Evolutionary conservation across 2,113 vertebrate species (phyloP).

Genomic region (Plecturocebus donacophilus): DNA sequence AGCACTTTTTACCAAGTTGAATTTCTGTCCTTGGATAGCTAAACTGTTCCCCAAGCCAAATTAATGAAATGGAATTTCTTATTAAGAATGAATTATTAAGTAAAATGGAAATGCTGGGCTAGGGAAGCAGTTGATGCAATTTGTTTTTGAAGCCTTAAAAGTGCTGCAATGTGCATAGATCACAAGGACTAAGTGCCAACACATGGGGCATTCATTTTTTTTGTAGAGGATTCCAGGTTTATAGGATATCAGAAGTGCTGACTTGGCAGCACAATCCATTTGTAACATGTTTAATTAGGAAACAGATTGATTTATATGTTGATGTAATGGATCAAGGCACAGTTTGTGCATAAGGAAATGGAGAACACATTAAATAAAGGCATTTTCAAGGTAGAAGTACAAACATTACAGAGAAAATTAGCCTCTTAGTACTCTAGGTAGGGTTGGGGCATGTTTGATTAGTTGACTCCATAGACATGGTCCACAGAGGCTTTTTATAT

Average conservation of each 20-base stretch:
- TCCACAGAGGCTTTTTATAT: conserved; percentile 59
- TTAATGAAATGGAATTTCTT: conserved; percentile 74
- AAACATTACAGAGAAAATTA: conserved; percentile 38
- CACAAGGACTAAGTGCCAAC: conserved; percentile 42
- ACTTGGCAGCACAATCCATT: conserved; percentile 63
- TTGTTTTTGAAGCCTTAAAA: conserved; percentile 67
- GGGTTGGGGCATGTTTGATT: conserved; percentile 57
- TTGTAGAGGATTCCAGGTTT: conserved; percentile 41
- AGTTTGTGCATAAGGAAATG: conserved; percentile 78
- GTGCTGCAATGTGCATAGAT: conserved; percentile 54
- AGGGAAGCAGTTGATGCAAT: conserved; percentile 66
- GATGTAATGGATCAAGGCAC: conserved; percentile 71
- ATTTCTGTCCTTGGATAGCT: conserved; percentile 65
- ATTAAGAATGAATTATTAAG: conserved; percentile 76
- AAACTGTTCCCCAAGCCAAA: conserved; percentile 54
- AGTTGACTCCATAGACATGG: conserved; percentile 47
- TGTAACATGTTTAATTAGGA: conserved; percentile 44
- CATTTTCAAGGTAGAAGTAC: conserved; percentile 67
- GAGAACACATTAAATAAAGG: conserved; percentile 70
- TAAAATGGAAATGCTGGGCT: conserved; percentile 52
- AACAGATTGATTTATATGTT: conserved; percentile 71
- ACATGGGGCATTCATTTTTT: conserved; percentile 42
- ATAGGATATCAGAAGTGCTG: conserved; percentile 67
- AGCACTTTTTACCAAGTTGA: conserved; percentile 70
- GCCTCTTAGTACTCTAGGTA: background rate